Evolutionary conservation across 2,797 vertebrate species (phyloP).

Genomic region (Lagodon rhomboides): DNA sequence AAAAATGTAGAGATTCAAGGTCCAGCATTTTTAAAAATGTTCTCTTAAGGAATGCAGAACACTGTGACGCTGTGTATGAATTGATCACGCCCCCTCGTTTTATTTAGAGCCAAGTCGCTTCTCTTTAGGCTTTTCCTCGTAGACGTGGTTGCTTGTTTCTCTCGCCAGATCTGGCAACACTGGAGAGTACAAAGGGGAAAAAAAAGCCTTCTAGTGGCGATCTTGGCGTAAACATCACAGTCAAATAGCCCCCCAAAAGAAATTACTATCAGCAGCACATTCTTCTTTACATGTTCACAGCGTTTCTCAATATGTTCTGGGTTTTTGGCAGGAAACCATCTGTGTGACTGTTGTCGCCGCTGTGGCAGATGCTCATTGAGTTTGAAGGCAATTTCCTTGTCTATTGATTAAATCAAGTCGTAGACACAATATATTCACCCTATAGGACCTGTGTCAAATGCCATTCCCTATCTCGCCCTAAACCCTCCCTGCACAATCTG

Average conservation of each 20-base stretch:
- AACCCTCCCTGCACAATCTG: constrained; percentile 2
- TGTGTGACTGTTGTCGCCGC: constrained; percentile 33
- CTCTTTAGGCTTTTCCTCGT: too few species aligned
- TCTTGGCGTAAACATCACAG: background rate
- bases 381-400: constrained; percentile 68
- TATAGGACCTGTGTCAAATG: constrained; percentile 31
- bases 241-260: background rate
- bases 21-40: too few species aligned
- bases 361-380: constrained; percentile 47
- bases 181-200: background rate
- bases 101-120: too few species aligned
- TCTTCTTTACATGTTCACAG: background rate
- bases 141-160: too few species aligned
- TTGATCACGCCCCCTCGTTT: too few species aligned
- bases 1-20: too few species aligned
- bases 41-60: too few species aligned
- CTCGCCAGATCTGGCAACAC: background rate
- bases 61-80: too few species aligned
- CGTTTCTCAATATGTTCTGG: constrained; percentile 20
- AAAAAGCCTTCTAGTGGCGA: background rate
- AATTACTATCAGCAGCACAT: background rate
- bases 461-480: background rate
- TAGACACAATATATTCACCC: constrained; percentile 31
- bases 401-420: constrained; percentile 62
- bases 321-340: constrained; percentile 22